Conservation (phyloP, 2,888 invertebrate species). For the Cheiracanthium punctorium region DNA sequence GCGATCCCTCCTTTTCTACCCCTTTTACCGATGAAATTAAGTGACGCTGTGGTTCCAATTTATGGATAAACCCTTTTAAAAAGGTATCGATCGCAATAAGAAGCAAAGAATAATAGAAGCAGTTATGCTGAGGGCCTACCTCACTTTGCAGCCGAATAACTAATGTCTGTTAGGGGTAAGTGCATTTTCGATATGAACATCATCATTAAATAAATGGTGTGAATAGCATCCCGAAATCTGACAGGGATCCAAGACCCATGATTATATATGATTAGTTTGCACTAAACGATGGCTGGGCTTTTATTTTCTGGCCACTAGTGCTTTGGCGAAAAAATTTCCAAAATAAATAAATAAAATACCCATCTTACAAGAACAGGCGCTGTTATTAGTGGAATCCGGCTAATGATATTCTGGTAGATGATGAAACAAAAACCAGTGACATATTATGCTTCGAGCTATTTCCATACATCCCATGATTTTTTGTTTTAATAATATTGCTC, state of each 20-base stretch:
- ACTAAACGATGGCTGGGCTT: constrained; percentile 63
- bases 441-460: constrained; percentile 64
- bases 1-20: constrained; percentile 17
- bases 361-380: constrained; percentile 61
- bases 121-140: constrained; percentile 32
- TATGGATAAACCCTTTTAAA: constrained; percentile 65
- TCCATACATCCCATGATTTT: constrained; percentile 34
- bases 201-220: constrained; percentile 71
- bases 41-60: constrained; percentile 53
- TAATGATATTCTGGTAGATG: constrained; percentile 66
- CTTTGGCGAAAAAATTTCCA: constrained; percentile 48
- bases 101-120: constrained; percentile 31
- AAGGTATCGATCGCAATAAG: constrained; percentile 48
- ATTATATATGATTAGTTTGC: constrained; percentile 69
- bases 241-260: constrained; percentile 62
- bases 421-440: constrained; percentile 66
- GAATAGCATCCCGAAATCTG: constrained; percentile 65
- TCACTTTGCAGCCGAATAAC: constrained; percentile 54
- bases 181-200: constrained; percentile 69
- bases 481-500: constrained; percentile 36
- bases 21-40: constrained; percentile 43
- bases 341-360: background rate
- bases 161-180: constrained; percentile 56
- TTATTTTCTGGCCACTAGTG: constrained; percentile 59
- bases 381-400: constrained; percentile 61